Evolutionary conservation across 2,888 invertebrate species (phyloP).

Genomic region (Nasonovia ribisnigri): DNA sequence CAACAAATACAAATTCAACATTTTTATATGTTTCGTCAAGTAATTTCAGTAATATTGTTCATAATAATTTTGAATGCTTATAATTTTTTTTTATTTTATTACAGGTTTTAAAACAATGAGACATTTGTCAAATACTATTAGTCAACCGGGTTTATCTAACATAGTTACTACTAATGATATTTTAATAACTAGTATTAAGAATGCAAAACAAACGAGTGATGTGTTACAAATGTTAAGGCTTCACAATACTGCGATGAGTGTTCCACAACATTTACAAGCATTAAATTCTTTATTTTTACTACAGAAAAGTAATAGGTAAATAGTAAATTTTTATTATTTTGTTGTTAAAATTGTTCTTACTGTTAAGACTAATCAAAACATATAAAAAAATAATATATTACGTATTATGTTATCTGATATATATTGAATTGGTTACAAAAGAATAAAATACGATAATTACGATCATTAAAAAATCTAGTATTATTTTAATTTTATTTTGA

Average conservation of each 20-base stretch:
- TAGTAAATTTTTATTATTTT: neutral
- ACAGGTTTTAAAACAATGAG: neutral
- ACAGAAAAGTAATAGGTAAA: conserved; percentile 73
- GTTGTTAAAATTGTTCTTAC: neutral
- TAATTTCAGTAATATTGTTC: neutral
- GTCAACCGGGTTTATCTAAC: neutral
- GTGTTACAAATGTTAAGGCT: conserved; percentile 72
- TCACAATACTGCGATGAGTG: conserved; percentile 72
- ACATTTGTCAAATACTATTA: neutral
- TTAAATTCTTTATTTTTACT: conserved; percentile 74
- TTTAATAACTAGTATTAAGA: conserved; percentile 72
- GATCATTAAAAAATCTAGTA: too few relatives aligned
- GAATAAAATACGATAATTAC: too few relatives aligned
- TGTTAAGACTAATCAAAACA: neutral
- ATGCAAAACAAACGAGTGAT: conserved; percentile 70
- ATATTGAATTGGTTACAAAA: too few relatives aligned
- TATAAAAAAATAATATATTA: neutral
- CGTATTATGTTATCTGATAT: too few relatives aligned
- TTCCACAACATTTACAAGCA: conserved; percentile 74
- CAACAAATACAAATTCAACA: neutral
- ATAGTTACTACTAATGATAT: conserved; percentile 70
- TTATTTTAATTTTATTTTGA: too few relatives aligned
- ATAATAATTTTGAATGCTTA: neutral
- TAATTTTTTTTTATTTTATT: neutral
- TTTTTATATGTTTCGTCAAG: neutral